Conservation (phyloP, 2,113 vertebrate genomes). For the Candoia aspera region DNA sequence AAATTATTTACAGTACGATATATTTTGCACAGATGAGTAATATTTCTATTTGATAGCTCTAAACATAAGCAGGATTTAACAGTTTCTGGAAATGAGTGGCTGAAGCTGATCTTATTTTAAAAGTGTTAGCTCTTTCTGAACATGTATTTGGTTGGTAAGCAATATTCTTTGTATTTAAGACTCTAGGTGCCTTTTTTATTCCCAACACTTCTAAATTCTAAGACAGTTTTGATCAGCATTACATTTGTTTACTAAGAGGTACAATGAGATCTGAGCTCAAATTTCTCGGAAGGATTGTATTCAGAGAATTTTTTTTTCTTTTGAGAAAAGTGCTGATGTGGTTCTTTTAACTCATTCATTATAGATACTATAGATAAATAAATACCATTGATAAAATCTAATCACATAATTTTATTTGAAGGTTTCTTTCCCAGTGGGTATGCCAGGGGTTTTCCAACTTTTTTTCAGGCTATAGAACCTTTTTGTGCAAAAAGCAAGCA, state of each 20-base stretch:
- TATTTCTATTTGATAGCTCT: slow-evolving; percentile 43
- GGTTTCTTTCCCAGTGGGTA: neutral
- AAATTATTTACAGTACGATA: slow-evolving; percentile 56
- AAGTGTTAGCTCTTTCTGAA: neutral
- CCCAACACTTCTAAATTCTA: neutral
- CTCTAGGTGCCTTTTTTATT: neutral
- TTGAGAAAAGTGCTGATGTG: neutral
- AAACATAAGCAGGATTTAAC: slow-evolving; percentile 45
- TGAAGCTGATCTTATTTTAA: neutral
- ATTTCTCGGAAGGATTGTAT: neutral
- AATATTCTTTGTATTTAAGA: neutral
- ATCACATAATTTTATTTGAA: neutral
- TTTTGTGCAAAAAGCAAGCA: neutral
- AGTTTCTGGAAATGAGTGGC: slow-evolving; percentile 31
- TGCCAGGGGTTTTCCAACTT: neutral
- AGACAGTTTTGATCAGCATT: neutral
- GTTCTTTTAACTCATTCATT: neutral
- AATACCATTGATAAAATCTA: neutral
- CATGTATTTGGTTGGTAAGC: neutral
- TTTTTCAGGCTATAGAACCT: neutral
- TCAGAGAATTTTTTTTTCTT: neutral
- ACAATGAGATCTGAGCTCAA: neutral
- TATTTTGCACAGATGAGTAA: slow-evolving; percentile 61
- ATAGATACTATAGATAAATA: neutral
- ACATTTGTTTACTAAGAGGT: neutral